A percentile compares a stretch with the other conserved stretches of the same genome.
Evolutionary conservation across 1,140 invertebrate species (phyloP).

Genomic region (Magallana angulata): DNA sequence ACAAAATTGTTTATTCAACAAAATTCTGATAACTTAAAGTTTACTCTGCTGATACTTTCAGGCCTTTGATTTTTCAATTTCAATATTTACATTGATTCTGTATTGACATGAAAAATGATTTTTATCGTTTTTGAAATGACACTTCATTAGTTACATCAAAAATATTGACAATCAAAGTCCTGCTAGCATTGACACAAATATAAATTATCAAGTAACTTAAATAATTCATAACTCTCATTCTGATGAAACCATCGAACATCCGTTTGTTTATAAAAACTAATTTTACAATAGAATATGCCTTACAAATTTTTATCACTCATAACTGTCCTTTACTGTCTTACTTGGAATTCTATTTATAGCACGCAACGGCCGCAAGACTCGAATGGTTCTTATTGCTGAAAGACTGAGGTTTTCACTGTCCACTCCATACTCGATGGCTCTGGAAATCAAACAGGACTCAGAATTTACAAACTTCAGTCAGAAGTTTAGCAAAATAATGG

Average conservation of each 20-base stretch:
- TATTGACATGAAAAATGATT: not conserved
- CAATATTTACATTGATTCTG: not conserved
- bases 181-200: too few species aligned
- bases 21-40: too few species aligned
- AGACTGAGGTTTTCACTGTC: constrained; percentile 98
- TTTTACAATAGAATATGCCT: too few species aligned
- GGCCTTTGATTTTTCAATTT: not conserved
- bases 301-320: not conserved
- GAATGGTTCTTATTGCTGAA: constrained; percentile 97
- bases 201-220: too few species aligned
- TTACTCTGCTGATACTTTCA: constrained; percentile 2
- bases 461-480: not conserved
- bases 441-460: constrained; percentile 79
- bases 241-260: too few species aligned
- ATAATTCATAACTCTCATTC: too few species aligned
- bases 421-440: constrained; percentile 94
- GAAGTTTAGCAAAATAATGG: not conserved
- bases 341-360: constrained; percentile 99
- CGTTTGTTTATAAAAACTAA: too few species aligned
- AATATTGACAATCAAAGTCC: too few species aligned
- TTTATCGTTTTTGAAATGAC: not conserved
- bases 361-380: constrained; percentile 95
- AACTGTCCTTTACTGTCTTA: constrained; percentile 83
- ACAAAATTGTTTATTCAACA: too few species aligned
- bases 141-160: not conserved